A percentile compares a stretch with the other conserved stretches of the same genome.
These are phyloP conservation scores for Byasa hedistus DNA, from an alignment of 2,888 invertebrate species.

Conservation along the genomic window DNA sequence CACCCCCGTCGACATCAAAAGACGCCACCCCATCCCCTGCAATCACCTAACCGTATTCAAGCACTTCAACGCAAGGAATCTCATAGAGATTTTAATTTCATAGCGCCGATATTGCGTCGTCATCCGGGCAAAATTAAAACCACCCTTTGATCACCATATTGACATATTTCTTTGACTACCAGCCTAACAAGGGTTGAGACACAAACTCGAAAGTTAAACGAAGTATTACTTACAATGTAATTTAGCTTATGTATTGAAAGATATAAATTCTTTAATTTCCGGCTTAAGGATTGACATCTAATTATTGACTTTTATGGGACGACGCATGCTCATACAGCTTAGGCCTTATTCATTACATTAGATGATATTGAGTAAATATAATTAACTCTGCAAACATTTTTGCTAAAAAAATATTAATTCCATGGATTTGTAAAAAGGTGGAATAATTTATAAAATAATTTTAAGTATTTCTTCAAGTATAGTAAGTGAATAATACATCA, in stretches of 20 bases:
- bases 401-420: too few relatives aligned
- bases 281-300: too few relatives aligned
- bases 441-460: too few relatives aligned
- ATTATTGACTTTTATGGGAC: too few relatives aligned
- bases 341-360: too few relatives aligned
- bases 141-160: constrained; percentile 25
- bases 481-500: too few relatives aligned
- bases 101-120: constrained; percentile 4
- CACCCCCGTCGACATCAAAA: constrained; percentile 18
- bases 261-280: too few relatives aligned
- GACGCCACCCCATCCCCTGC: not conserved
- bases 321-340: too few relatives aligned
- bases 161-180: constrained; percentile 21
- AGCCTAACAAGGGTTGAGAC: constrained; percentile 8
- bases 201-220: not conserved
- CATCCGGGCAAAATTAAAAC: constrained; percentile 22
- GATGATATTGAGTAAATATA: too few relatives aligned
- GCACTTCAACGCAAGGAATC: constrained; percentile 4
- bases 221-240: not conserved
- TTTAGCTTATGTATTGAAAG: not conserved
- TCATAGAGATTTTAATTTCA: constrained; percentile 22
- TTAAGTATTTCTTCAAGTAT: too few relatives aligned
- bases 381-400: too few relatives aligned
- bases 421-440: too few relatives aligned
- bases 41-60: constrained; percentile 7